Percentiles rank a stretch among this genome's conserved stretches.
These are phyloP conservation scores for Caenorhabditis sp. DNA, from an alignment of 2,888 invertebrate species.

Conservation along the genomic window DNA sequence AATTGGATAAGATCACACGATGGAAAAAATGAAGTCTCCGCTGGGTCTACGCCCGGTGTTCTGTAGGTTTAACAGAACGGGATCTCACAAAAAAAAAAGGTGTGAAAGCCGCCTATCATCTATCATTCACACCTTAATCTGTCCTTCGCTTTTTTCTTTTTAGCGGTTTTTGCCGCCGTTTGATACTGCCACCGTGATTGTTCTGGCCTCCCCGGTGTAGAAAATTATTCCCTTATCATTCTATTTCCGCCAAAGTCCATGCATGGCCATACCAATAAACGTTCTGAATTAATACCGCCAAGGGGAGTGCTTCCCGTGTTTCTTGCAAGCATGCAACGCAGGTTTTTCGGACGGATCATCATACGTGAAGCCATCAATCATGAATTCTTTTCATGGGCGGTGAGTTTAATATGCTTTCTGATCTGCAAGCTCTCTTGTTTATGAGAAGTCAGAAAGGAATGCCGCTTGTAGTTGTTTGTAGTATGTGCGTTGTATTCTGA, in stretches of 20 bases:
- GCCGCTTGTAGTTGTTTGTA: conserved; percentile 35
- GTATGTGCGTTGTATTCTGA: neutral
- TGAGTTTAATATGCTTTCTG: conserved; percentile 63
- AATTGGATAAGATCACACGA: conserved; percentile 52
- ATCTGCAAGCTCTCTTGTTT: conserved; percentile 56
- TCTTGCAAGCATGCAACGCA: conserved; percentile 37
- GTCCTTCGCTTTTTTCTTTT: conserved; percentile 44
- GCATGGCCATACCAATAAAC: conserved; percentile 32
- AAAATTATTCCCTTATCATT: conserved; percentile 12
- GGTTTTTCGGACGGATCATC: conserved; percentile 49
- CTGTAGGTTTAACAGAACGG: conserved; percentile 62
- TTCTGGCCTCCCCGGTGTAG: neutral
- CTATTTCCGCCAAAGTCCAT: conserved; percentile 16
- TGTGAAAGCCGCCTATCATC: conserved; percentile 58
- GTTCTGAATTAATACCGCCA: conserved; percentile 20
- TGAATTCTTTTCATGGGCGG: conserved; percentile 59
- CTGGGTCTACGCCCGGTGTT: conserved; percentile 51
- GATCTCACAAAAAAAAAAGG: conserved; percentile 54
- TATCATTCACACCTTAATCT: conserved; percentile 53
- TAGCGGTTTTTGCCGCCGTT: conserved; percentile 19
- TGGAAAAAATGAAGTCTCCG: conserved; percentile 53
- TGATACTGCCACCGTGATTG: neutral
- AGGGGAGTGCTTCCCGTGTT: conserved; percentile 25
- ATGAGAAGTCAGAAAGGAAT: conserved; percentile 47
- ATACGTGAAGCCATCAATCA: conserved; percentile 58